phyloP scores from a whole-genome alignment of 2,888 invertebrate genomes.

The Sialis lutaria region DNA sequence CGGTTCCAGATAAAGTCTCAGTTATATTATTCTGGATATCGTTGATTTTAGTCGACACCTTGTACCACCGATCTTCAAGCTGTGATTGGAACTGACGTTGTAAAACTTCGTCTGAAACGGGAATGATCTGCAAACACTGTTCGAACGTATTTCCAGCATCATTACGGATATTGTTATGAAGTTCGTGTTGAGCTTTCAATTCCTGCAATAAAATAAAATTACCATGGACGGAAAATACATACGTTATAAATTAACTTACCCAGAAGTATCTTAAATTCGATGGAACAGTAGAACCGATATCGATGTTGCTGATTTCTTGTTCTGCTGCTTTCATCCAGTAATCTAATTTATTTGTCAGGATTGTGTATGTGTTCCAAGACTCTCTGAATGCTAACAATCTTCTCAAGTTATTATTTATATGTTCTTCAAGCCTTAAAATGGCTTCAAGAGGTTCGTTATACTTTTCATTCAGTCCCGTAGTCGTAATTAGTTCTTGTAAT shows the following conservation, averaged over 20 bases:
- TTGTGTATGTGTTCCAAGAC: conserved; percentile 58
- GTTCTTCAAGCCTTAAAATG: conserved; percentile 54
- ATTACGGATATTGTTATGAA: conserved; percentile 57
- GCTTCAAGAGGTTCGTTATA: conserved; percentile 56
- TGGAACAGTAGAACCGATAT: conserved; percentile 41
- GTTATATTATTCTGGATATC: conserved; percentile 49
- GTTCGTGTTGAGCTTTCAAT: conserved; percentile 71
- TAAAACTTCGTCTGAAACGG: conserved; percentile 68
- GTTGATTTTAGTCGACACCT: conserved; percentile 42
- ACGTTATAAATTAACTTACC: conserved; percentile 25
- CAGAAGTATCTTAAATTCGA: conserved; percentile 70
- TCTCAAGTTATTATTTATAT: conserved; percentile 53
- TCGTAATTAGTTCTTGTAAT: conserved; percentile 54
- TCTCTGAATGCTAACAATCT: conserved; percentile 59
- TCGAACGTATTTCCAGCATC: conserved; percentile 59
- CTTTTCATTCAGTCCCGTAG: conserved; percentile 55
- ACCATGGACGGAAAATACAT: not conserved
- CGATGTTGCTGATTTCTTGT: conserved; percentile 45
- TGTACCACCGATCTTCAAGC: conserved; percentile 59
- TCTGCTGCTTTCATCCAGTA: conserved; percentile 61
- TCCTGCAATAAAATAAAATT: conserved; percentile 31
- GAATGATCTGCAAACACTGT: conserved; percentile 57
- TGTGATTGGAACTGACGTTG: conserved; percentile 65
- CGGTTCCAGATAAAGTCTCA: conserved; percentile 52
- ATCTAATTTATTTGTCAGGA: conserved; percentile 54